These are phyloP conservation scores for Ciconia maguari DNA, from an alignment of 2,113 vertebrate species.

Conservation along the genomic window DNA sequence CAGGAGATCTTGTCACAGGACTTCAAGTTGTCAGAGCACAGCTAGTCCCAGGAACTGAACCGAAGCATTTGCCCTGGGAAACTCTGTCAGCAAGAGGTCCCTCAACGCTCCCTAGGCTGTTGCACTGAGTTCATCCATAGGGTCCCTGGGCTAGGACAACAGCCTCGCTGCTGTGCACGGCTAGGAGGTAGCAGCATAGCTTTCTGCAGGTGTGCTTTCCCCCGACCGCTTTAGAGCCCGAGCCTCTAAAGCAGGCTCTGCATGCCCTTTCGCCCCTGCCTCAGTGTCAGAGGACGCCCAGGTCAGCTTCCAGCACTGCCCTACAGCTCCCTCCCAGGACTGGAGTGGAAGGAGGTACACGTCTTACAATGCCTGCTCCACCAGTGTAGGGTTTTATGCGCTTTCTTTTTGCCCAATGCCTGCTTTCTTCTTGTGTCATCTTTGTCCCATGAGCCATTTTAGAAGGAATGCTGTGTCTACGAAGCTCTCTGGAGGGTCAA, in stretches of 20 bases:
- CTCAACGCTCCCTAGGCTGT: background rate
- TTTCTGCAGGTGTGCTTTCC: background rate
- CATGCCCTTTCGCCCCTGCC: background rate
- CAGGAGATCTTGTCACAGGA: background rate
- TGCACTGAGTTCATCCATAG: background rate
- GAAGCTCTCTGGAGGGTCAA: background rate
- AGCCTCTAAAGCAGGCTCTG: background rate
- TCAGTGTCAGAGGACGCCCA: background rate
- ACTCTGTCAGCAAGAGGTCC: background rate
- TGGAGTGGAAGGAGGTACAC: background rate
- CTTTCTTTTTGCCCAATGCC: background rate
- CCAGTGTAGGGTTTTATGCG: background rate
- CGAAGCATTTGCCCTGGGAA: background rate
- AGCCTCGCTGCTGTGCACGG: rapidly evolving
- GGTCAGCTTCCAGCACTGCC: background rate
- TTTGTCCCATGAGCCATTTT: background rate
- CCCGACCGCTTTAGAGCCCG: background rate
- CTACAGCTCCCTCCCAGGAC: background rate
- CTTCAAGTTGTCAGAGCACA: background rate
- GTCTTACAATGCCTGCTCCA: background rate
- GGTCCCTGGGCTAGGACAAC: background rate
- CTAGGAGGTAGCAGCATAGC: background rate
- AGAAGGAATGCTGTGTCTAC: background rate
- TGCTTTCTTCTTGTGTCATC: background rate
- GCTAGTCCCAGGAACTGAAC: background rate